Conservation (phyloP, 2,797 vertebrate genomes). For the Todus mexicanus region DNA sequence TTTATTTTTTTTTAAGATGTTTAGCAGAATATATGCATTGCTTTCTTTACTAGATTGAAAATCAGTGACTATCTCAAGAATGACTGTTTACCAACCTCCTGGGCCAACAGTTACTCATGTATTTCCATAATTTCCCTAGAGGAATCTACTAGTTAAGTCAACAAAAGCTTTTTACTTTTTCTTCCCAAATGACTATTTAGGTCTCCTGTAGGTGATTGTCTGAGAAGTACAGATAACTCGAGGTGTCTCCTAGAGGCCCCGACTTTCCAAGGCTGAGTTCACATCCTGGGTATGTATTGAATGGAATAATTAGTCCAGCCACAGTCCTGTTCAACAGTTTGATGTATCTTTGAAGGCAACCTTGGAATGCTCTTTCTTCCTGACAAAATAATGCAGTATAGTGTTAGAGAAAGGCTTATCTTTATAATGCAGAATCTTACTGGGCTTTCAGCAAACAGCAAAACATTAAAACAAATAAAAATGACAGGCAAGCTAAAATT, state of each 20-base stretch:
- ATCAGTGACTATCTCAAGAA: neutral
- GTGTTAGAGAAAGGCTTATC: neutral
- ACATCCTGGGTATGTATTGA: neutral
- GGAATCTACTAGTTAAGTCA: neutral
- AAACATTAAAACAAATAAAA: constrained; percentile 8
- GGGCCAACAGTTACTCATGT: neutral
- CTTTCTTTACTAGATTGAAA: neutral
- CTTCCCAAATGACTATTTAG: neutral
- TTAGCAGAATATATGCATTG: neutral
- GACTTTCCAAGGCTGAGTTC: neutral
- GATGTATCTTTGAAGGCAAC: neutral
- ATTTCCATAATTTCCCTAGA: neutral
- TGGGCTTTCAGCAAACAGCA: neutral
- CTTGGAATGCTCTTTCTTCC: neutral
- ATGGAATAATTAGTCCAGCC: neutral
- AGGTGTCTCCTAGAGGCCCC: neutral
- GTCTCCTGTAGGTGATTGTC: neutral
- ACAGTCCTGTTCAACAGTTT: neutral
- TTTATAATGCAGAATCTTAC: neutral
- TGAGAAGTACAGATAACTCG: neutral
- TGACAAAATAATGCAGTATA: neutral
- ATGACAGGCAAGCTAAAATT: neutral
- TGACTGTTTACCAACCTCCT: neutral
- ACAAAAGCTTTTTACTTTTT: neutral
- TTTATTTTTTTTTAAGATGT: neutral